Evolutionary conservation across 92 coral and sea anemone species (phyloP), one percentile per base, ranked within the genome.

Genomic region (Bergia sp.): DNA sequence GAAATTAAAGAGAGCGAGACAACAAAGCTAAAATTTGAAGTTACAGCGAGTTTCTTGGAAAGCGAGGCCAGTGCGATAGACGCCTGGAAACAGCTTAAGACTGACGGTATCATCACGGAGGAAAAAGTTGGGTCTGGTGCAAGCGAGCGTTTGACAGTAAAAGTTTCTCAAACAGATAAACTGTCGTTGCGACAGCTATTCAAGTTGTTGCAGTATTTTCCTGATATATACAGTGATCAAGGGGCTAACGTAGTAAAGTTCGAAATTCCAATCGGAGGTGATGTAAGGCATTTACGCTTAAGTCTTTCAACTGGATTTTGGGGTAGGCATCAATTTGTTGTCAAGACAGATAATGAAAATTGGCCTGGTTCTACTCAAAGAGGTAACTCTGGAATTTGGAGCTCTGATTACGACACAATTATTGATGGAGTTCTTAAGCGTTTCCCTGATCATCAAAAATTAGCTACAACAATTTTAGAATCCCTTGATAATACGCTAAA

Each of bases 261-360:
- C 11, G 82, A 61, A n/a, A 45, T 89, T 53, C 92, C 92, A 76
- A 89, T 89, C 64, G 92, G 92, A 49, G 90, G 93, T 2, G 55
- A 81, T 47, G 41, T 23, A 18, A 66, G 77, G 12, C 76, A 80
- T 36, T 88, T 88, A 74, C 77, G 73, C 41, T 61, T 90, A 36
- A 55, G 64, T 4, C 36, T 21, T 44, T 3, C 21, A 57, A 20
- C 21, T 11, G 47, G 85, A 23, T 57, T 71, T n/a, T 21, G 0
- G 4, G 5, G 49, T 2, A 86, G 71, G 5, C 74, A 90, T 79
- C 92, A 90, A n/a, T 71, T 90, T 37, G 16, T 40, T 20, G 86
- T 91, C 1, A 16, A 15, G 2, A 72, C 90, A 0, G 6, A 45
- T 42, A 61, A 91, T 67, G n/a, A 6, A n/a, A 82, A 89, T 36